Evolutionary conservation across 1,140 invertebrate genomes (phyloP), one percentile per base, ranked within the genome.

Genomic region (Drosophila erecta): DNA sequence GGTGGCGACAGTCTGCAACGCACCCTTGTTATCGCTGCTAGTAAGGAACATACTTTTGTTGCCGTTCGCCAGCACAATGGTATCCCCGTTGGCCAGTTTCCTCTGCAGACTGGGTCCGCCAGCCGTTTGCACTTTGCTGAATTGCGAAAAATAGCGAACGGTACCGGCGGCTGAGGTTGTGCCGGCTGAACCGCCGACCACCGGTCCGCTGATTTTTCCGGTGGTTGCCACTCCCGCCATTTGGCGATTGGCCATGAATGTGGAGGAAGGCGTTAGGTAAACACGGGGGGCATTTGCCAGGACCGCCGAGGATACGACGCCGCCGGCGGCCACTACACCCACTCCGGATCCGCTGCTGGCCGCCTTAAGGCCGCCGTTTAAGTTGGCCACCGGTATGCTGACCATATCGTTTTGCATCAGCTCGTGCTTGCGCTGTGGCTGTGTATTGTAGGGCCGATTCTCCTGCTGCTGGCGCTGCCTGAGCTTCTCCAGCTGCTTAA

Each of bases 381-480:
- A 47, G 57, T 80, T 89, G 64, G 76, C 84, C 69, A 74, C 69
- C 69, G 91, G 91, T 57, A 92, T 76, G 61, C 84, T 91, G 30
- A 92, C 91, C 79, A 92, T 90, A 58, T 92, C 79, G 75, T 92
- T 90, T 76, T 91, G 91, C 78, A 92, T 89, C 49, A 90, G 75
- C 47, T 15, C 41, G 20, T 15, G n/a, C 46, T 47, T 27, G 14
- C 12, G 44, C 44, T 46, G 11, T 20, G 11, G 44, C 44, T 20
- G 44, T 27, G 22, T 0, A n/a, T 7, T 7, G 5, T 14, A 5
- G 24, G 24, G 24, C 24, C 6, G 44, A 22, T 57, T 20, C 37
- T 55, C 27, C 2, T 58, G 50, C 40, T 46, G 38, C 5, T 33
- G 12, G 3, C 38, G n/a, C 22, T 64, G 20, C 27, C n/a, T 33